Percentiles rank a stretch among this genome's conserved stretches.
phyloP scores from a whole-genome alignment of 2,797 vertebrate genomes.

The Sebastes taczanowskii region DNA sequence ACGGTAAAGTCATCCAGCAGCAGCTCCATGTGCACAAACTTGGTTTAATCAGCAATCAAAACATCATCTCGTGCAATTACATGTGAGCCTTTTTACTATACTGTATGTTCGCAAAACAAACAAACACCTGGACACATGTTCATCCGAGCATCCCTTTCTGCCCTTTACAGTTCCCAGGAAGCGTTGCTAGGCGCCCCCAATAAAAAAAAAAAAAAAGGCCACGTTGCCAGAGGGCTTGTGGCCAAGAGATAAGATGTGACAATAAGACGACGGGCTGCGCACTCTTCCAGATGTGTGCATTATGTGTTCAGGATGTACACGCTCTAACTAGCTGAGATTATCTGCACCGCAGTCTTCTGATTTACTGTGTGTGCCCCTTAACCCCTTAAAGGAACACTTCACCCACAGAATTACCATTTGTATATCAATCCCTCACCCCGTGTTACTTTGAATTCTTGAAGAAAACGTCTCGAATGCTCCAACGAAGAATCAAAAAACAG shows the following conservation, averaged over 20 bases:
- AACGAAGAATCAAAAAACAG: too few species aligned
- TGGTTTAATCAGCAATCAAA: neutral
- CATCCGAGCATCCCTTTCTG: neutral
- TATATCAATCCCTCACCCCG: too few species aligned
- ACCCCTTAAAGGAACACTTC: neutral
- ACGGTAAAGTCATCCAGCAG: constrained; percentile 10
- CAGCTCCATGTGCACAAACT: neutral
- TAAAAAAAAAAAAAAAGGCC: neutral
- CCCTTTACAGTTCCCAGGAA: constrained; percentile 3
- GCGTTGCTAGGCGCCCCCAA: constrained; percentile 2
- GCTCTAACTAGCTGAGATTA: neutral
- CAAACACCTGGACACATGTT: constrained; percentile 2
- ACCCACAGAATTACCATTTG: too few species aligned
- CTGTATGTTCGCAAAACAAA: neutral
- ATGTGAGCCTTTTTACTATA: neutral
- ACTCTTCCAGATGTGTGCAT: neutral
- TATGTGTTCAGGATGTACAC: neutral
- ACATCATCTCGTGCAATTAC: neutral
- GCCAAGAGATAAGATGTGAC: constrained; percentile 32
- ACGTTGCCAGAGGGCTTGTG: neutral
- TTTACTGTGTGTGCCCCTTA: neutral
- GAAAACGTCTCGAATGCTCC: too few species aligned
- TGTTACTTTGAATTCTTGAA: too few species aligned
- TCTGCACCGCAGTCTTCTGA: neutral
- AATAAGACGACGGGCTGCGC: neutral